phyloP scores from a whole-genome alignment of 2,797 vertebrate species.

The Macropodus opercularis region DNA sequence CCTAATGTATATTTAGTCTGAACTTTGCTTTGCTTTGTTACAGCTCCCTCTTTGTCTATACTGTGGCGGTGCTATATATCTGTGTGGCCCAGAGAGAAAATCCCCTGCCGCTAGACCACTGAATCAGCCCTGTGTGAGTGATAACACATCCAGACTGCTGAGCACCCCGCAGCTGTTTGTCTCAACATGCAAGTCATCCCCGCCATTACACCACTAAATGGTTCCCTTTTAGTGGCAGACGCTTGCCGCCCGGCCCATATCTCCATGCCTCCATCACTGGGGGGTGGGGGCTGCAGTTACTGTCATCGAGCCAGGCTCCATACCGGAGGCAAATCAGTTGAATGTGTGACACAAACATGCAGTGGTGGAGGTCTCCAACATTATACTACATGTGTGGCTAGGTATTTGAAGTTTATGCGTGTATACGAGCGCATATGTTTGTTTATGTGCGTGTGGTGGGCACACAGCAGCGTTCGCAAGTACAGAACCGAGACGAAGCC shows the following conservation, averaged over 20 bases:
- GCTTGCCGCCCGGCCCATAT: conserved; percentile 63
- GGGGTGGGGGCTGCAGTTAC: conserved; percentile 35
- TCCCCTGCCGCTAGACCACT: conserved; percentile 55
- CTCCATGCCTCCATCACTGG: conserved; percentile 66
- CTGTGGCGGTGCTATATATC: conserved; percentile 60
- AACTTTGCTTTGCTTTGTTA: conserved; percentile 48
- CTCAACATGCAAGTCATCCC: conserved; percentile 81
- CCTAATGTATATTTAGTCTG: conserved; percentile 27
- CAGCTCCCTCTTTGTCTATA: conserved; percentile 54
- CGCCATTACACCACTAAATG: conserved; percentile 78
- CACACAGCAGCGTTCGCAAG: conserved; percentile 30
- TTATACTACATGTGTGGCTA: conserved; percentile 41
- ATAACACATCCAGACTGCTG: conserved; percentile 79
- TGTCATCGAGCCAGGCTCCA: conserved; percentile 56
- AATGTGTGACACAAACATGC: conserved; percentile 46
- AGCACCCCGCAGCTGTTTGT: conserved; percentile 80
- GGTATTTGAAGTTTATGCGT: conserved; percentile 23
- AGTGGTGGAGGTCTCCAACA: conserved; percentile 18
- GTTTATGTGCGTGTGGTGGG: conserved; percentile 19
- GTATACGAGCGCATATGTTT: conserved; percentile 35
- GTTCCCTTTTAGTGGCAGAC: conserved; percentile 77
- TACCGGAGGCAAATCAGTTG: conserved; percentile 52
- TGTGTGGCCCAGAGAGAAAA: conserved; percentile 55
- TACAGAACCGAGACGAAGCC: conserved; percentile 58
- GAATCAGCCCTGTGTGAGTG: conserved; percentile 73